Evolutionary conservation across 2,888 invertebrate species (phyloP).

Genomic region (Drosophila nigricruria): DNA sequence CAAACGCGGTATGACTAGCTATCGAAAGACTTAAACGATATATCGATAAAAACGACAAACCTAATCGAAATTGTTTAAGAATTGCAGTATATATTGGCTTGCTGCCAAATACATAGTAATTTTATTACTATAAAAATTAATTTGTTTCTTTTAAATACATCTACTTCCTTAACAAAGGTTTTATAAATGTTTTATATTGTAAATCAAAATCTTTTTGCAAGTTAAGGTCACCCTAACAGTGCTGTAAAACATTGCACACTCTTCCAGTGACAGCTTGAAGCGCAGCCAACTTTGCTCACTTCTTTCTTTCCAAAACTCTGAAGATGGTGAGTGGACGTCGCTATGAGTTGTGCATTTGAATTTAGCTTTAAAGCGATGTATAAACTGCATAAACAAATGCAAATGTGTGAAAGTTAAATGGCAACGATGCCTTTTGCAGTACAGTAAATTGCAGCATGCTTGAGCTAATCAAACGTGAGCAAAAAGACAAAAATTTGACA

Average conservation of each 20-base stretch:
- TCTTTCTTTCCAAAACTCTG: conserved; percentile 83
- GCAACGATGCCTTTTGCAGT: conserved; percentile 10
- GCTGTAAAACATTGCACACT: conserved; percentile 9
- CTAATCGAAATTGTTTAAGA: background rate
- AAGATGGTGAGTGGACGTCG: conserved; percentile 85
- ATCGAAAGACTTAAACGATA: background rate
- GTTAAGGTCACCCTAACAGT: conserved; percentile 41
- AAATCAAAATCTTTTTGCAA: background rate
- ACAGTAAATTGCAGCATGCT: conserved; percentile 14
- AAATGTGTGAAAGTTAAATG: conserved; percentile 14
- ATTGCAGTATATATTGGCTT: background rate
- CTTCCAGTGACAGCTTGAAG: conserved; percentile 27
- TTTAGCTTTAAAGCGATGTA: conserved; percentile 28
- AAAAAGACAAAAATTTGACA: conserved; percentile 17
- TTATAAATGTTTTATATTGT: background rate
- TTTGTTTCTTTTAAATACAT: background rate
- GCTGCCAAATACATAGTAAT: too few relatives aligned
- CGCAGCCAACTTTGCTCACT: conserved; percentile 81
- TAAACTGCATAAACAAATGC: conserved; percentile 15
- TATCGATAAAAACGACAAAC: background rate
- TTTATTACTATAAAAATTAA: background rate
- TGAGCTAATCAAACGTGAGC: conserved; percentile 63
- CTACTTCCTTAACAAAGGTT: accelerated
- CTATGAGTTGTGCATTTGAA: conserved; percentile 54
- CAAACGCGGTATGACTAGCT: background rate